Conservation (phyloP, 2,797 vertebrate genomes). For the Scolopax rusticola region DNA sequence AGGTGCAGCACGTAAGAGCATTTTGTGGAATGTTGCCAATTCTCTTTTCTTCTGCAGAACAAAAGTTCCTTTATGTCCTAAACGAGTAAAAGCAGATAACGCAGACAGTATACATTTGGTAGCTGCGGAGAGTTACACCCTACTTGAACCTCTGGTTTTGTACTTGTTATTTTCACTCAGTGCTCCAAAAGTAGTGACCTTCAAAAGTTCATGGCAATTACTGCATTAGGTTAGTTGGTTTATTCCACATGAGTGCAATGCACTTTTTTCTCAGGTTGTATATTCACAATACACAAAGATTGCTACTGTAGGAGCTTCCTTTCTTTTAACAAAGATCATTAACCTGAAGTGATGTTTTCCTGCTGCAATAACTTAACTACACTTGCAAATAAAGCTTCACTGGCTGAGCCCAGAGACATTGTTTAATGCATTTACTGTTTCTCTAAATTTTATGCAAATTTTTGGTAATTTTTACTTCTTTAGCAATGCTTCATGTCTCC, state of each 20-base stretch:
- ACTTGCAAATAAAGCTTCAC: conserved; percentile 43
- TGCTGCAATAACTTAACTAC: not conserved
- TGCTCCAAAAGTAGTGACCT: not conserved
- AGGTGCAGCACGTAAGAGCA: conserved; percentile 16
- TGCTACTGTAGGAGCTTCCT: not conserved
- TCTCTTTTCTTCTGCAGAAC: conserved; percentile 16
- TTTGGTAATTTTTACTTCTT: not conserved
- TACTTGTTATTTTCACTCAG: not conserved
- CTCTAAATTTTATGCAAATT: not conserved
- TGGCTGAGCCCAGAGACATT: not conserved
- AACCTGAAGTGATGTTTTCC: conserved; percentile 32
- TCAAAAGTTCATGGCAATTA: not conserved
- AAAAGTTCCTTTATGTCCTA: conserved; percentile 31
- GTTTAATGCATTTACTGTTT: not conserved
- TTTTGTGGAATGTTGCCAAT: conserved; percentile 53
- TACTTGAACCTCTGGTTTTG: not conserved
- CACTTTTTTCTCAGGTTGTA: conserved; percentile 9
- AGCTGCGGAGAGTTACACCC: not conserved
- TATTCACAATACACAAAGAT: not conserved
- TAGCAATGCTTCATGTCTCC: not conserved
- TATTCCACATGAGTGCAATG: not conserved
- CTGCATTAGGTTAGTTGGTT: not conserved
- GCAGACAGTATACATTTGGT: not conserved
- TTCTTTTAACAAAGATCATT: conserved; percentile 42
- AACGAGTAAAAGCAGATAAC: conserved; percentile 8